Base-by-base conservation (phyloP, 2,113 vertebrate species). In the Menidia beryllina region DNA sequence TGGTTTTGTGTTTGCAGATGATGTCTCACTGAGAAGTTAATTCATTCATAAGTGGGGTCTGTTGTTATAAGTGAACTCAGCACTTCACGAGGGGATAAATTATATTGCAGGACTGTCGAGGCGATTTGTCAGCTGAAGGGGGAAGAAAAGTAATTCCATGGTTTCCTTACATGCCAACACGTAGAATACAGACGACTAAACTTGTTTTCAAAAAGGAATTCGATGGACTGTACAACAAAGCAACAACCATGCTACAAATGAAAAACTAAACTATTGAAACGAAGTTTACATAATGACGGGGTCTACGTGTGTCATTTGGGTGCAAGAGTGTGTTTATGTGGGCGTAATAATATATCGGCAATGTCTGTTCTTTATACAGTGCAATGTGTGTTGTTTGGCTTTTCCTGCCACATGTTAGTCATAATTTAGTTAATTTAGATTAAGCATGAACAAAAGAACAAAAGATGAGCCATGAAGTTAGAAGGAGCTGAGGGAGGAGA, bases 391-490 rank as follows among this genome's bases (percentile, higher is more conserved):
- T 38, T 12, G 13, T 41, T 81, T 67, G 48, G 24, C 7, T 67
- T 62, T 69, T 55, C 60, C 51, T 56, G 60, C 50, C 60, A 57
- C 75, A 50, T 26, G 61, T 39, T 56, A 72, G 54, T 73, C 49
- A 65, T 21, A 59, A 77, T 27, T 15, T 49, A n/a, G 69, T 67
- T 78, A 12, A 63, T 81, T 82, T 68, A 77, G 84, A 81, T 79
- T 50, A 56, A 60, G n/a, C 52, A 62, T 45, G 68, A 45, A 62
- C 58, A 62, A 67, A 68, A 81, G 71, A 81, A 79, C 49, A 25
- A 53, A n/a, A 54, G 68, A 82, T 48, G 50, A 70, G 57, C 56
- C 49, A 53, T 12, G 34, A 53, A 60, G 41, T n/a, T n/a, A 53
- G 52, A 36, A 26, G 14, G 43, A 70, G 27, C 27, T 36, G 54